Conservation (phyloP, 1,140 invertebrate species). For the Lepidurus arcticus region DNA sequence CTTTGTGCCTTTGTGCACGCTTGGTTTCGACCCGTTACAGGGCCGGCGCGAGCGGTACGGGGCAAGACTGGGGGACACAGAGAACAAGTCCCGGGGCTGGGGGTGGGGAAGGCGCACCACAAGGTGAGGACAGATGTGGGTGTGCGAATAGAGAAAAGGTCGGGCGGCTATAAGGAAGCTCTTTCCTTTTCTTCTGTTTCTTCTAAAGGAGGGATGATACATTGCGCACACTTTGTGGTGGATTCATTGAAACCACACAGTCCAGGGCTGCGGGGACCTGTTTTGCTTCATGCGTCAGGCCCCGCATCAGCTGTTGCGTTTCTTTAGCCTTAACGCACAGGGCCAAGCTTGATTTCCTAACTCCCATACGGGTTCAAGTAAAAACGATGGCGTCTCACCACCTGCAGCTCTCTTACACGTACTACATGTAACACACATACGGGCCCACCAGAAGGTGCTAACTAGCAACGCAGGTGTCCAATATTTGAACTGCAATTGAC, state of each 20-base stretch:
- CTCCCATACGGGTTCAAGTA: not conserved
- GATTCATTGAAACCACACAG: slow-evolving; percentile 2
- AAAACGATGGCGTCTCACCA: not conserved
- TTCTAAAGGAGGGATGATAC: not conserved
- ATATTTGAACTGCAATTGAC: not conserved
- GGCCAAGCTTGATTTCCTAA: not conserved
- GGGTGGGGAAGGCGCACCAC: not conserved
- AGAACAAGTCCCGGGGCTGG: not conserved
- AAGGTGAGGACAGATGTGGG: not conserved
- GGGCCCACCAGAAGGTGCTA: not conserved
- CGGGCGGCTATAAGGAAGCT: not conserved
- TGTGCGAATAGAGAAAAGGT: not conserved
- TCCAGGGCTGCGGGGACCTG: not conserved
- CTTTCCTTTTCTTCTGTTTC: not conserved
- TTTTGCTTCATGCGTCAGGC: slow-evolving; percentile 14
- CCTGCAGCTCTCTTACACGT: not conserved
- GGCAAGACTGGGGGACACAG: not conserved
- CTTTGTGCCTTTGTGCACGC: not conserved
- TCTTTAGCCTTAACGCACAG: not conserved
- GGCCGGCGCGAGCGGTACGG: not conserved
- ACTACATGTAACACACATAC: not conserved
- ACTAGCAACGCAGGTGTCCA: not conserved
- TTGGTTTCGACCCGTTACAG: not conserved
- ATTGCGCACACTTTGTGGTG: not conserved
- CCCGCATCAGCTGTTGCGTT: slow-evolving; percentile 7